These are phyloP conservation scores for Pachypeltis micranthus DNA, from an alignment of 1,140 invertebrate species.

Conservation along the genomic window DNA sequence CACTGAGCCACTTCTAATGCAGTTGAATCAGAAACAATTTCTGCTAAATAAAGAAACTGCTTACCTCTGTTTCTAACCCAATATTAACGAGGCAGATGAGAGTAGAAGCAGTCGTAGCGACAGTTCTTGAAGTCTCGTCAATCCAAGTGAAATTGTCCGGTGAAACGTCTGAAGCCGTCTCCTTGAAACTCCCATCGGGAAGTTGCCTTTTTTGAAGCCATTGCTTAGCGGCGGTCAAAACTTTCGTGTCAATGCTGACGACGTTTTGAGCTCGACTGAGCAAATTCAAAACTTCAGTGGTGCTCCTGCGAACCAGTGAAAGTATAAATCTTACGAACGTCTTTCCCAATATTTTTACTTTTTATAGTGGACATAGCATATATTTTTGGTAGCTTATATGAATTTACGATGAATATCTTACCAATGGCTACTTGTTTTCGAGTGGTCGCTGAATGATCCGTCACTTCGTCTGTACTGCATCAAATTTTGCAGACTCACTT, in stretches of 20 bases:
- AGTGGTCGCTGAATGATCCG: slow-evolving; percentile 50
- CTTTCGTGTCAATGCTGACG: slow-evolving; percentile 43
- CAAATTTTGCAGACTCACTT: slow-evolving; percentile 40
- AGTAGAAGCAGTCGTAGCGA: slow-evolving; percentile 47
- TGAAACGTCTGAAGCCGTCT: slow-evolving; percentile 40
- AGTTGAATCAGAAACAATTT: no score
- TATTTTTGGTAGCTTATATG: no score
- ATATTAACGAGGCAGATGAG: slow-evolving; percentile 44
- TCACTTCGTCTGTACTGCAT: slow-evolving; percentile 45
- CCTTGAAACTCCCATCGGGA: slow-evolving; percentile 44
- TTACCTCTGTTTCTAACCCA: slow-evolving; percentile 43
- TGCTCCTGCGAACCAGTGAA: slow-evolving; percentile 32
- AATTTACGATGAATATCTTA: slow-evolving; percentile 23
- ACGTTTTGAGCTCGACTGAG: slow-evolving; percentile 44
- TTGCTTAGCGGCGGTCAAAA: slow-evolving; percentile 42
- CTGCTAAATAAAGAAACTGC: not conserved
- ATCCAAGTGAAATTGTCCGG: not conserved
- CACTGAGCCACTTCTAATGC: no score
- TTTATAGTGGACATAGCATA: no score
- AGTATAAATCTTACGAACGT: not conserved
- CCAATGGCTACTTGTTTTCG: slow-evolving; percentile 42
- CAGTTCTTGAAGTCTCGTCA: slow-evolving; percentile 38
- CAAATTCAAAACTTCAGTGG: slow-evolving; percentile 44
- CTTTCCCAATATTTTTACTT: no score
- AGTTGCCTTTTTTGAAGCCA: slow-evolving; percentile 47